phyloP scores from a whole-genome alignment of 92 coral and sea anemone genomes.

The Epizoanthus scotinus region DNA sequence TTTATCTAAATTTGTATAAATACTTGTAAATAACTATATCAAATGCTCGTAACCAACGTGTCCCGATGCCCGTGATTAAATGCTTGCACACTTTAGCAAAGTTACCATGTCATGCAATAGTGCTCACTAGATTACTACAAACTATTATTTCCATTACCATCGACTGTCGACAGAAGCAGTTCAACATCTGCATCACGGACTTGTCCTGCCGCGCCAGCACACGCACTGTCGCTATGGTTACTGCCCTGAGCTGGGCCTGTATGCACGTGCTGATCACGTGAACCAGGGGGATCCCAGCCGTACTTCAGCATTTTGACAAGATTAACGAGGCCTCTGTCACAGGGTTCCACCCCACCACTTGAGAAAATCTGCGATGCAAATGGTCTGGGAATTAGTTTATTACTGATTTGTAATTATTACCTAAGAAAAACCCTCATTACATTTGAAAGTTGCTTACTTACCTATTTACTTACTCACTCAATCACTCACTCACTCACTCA shows the following conservation, averaged over 20 bases:
- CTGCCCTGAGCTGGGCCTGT: conserved; percentile 20
- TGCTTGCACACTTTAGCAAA: not conserved
- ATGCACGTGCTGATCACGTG: conserved; percentile 10
- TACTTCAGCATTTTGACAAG: not conserved
- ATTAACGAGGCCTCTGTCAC: conserved; percentile 3
- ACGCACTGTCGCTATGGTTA: not conserved
- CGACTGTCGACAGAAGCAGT: not conserved
- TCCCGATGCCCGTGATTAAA: too few species aligned
- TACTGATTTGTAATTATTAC: too few species aligned
- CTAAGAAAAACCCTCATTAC: too few species aligned
- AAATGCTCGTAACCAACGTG: too few species aligned
- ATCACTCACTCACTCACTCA: too few species aligned
- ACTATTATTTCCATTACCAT: not conserved
- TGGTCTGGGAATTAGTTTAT: not conserved
- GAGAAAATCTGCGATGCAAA: not conserved
- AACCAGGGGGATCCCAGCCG: conserved; percentile 23
- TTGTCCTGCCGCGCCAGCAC: not conserved
- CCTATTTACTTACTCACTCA: too few species aligned
- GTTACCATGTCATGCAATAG: not conserved
- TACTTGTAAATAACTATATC: too few species aligned
- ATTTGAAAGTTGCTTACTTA: too few species aligned
- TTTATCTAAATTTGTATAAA: too few species aligned
- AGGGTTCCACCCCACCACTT: not conserved
- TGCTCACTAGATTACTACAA: not conserved
- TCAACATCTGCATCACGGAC: not conserved